Base-by-base conservation (phyloP, 2,113 vertebrate genomes). In the Urocitellus parryii region DNA sequence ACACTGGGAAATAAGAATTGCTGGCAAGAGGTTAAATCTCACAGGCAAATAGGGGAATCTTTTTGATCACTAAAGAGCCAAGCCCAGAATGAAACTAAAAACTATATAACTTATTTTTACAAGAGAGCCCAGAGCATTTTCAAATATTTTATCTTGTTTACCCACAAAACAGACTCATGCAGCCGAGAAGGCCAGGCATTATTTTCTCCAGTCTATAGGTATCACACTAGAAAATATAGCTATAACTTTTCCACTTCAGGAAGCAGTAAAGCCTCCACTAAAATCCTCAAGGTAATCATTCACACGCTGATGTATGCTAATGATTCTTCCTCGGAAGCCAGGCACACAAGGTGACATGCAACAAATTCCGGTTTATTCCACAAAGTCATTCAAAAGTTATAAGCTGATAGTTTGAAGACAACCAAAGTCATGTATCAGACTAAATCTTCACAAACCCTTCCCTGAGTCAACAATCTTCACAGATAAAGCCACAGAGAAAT, bases 301-400 rank as follows among this genome's bases (percentile, higher is more conserved):
- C 92, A 93, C 82, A 96, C 37, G 45, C 58, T 96, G 97, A 97
- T 96, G 16, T 96, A 97, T 96, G 97, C 88, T 94, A 96, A 97
- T 90, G 89, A 92, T n/a, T 58, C 67, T 34, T 84, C 70, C 94
- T 96, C 72, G 67, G 68, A 96, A 97, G 91, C 58, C 45, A 88
- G 56, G 17, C 78, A 84, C 22, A 87, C 94, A 96, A 95, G 78
- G 88, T 94, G 90, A 96, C 94, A 84, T 25, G 73, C 70, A 76
- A 37, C 96, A 95, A 94, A 97, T 95, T 95, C 53, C 14, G 48
- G 29, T 88, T 95, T 89, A 93, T 68, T 80, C 78, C 61, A 93
- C 95, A 95, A 92, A 94, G 93, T 96, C 96, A 56, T n/a, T 82
- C 1, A 5, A 96, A 96, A 97, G 95, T 96, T 96, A 89, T 42